Evolutionary conservation across 2,888 invertebrate species (phyloP).

Genomic region (Pemphredon lugubris): DNA sequence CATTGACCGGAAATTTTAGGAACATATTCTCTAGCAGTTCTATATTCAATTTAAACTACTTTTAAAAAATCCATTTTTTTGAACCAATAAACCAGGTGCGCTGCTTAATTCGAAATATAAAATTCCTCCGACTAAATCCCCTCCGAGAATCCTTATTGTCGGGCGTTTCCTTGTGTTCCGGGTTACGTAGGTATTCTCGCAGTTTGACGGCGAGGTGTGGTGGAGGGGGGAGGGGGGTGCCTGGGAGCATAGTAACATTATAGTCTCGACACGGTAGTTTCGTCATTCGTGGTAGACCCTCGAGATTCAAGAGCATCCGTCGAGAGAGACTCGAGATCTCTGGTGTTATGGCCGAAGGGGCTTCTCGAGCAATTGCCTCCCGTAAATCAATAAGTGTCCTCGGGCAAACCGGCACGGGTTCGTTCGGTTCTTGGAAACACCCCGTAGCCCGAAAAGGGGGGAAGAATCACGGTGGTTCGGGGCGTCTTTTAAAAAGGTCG

Average conservation of each 20-base stretch:
- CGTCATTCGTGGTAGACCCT: constrained; percentile 31
- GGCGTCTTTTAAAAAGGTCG: constrained; percentile 8
- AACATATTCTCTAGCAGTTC: too few relatives aligned
- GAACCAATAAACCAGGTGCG: too few relatives aligned
- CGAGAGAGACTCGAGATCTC: constrained; percentile 50
- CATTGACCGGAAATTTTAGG: too few relatives aligned
- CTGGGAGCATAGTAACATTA: constrained; percentile 14
- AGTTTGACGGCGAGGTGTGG: too few relatives aligned
- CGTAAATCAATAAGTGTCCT: constrained; percentile 66
- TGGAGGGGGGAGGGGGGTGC: too few relatives aligned
- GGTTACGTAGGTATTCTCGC: too few relatives aligned
- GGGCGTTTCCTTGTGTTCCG: too few relatives aligned
- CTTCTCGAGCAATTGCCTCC: constrained; percentile 58
- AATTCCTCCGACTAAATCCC: too few relatives aligned
- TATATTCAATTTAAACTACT: too few relatives aligned
- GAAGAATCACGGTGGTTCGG: constrained; percentile 41
- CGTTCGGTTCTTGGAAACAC: constrained; percentile 38
- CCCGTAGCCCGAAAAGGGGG: constrained; percentile 18
- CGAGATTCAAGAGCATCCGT: constrained; percentile 43
- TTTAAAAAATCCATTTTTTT: too few relatives aligned
- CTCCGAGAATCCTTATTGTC: too few relatives aligned
- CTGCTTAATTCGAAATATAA: too few relatives aligned
- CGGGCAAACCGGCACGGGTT: constrained; percentile 36
- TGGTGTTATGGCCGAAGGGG: constrained; percentile 43
- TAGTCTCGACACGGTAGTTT: constrained; percentile 30